Conservation (phyloP, 1,140 invertebrate species). For the Holotrichia oblita region DNA sequence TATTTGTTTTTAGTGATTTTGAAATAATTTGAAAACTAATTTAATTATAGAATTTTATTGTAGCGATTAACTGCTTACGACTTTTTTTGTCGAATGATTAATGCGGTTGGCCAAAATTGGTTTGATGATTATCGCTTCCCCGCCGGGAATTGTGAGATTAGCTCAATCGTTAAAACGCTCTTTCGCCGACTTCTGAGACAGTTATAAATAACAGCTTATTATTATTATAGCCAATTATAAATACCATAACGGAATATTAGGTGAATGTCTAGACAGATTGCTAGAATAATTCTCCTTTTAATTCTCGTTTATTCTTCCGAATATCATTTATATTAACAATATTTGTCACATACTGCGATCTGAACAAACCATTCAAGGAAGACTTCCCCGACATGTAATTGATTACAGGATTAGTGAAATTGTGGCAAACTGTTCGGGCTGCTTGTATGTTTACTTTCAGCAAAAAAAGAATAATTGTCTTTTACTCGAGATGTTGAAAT, state of each 20-base stretch:
- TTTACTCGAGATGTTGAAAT: too few species aligned
- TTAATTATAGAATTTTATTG: not conserved
- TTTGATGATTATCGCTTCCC: slow-evolving; percentile 8
- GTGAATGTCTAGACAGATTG: slow-evolving; percentile 4
- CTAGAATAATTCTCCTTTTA: not conserved
- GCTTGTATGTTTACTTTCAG: too few species aligned
- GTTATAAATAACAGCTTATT: not conserved
- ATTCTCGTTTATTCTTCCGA: not conserved
- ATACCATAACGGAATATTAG: not conserved
- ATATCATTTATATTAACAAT: too few species aligned
- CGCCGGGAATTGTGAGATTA: not conserved
- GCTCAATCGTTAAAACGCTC: not conserved
- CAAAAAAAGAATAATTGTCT: too few species aligned
- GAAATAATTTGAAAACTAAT: slow-evolving; percentile 9
- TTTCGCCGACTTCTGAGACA: slow-evolving; percentile 4
- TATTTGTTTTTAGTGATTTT: not conserved
- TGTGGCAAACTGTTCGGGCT: too few species aligned
- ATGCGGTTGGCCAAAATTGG: not conserved
- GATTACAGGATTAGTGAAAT: too few species aligned
- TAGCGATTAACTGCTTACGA: not conserved
- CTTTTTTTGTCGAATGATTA: slow-evolving; percentile 10
- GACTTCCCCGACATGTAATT: too few species aligned
- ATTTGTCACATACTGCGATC: too few species aligned
- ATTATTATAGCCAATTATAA: not conserved
- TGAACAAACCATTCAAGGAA: too few species aligned